These are phyloP conservation scores for Dromas ardeola DNA, from an alignment of 2,113 vertebrate genomes.

Conservation along the genomic window DNA sequence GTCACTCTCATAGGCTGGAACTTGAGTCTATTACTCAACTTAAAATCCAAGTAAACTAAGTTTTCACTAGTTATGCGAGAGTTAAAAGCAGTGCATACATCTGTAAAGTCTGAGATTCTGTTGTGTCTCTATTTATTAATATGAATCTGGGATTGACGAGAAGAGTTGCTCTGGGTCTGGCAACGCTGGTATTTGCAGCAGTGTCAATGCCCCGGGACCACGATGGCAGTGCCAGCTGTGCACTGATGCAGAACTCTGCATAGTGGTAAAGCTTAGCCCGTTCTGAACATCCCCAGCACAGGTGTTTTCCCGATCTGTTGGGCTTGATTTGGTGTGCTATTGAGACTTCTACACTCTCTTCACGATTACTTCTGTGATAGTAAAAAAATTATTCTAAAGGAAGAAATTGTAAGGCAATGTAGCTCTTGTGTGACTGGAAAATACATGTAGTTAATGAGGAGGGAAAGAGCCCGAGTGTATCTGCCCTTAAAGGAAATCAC, in stretches of 20 bases:
- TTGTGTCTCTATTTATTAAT: not conserved
- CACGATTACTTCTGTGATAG: not conserved
- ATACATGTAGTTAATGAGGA: not conserved
- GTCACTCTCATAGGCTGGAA: not conserved
- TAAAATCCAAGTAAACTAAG: not conserved
- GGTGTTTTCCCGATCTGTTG: not conserved
- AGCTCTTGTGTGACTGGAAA: not conserved
- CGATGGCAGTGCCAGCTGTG: not conserved
- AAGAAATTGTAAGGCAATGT: not conserved
- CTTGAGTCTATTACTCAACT: not conserved
- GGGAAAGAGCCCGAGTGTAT: not conserved
- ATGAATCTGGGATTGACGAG: not conserved
- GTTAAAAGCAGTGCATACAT: not conserved
- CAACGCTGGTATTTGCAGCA: not conserved
- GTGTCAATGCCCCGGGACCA: not conserved
- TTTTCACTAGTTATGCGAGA: not conserved
- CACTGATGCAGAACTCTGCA: rapidly evolving
- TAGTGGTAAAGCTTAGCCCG: not conserved
- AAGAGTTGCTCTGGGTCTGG: not conserved
- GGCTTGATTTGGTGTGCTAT: not conserved
- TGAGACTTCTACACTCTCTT: not conserved
- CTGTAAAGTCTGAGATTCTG: not conserved
- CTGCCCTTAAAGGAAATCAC: not conserved
- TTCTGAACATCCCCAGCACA: not conserved
- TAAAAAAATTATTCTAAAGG: not conserved